Evolutionary conservation across 2,888 invertebrate species (phyloP).

Genomic region (Protonemura montana): DNA sequence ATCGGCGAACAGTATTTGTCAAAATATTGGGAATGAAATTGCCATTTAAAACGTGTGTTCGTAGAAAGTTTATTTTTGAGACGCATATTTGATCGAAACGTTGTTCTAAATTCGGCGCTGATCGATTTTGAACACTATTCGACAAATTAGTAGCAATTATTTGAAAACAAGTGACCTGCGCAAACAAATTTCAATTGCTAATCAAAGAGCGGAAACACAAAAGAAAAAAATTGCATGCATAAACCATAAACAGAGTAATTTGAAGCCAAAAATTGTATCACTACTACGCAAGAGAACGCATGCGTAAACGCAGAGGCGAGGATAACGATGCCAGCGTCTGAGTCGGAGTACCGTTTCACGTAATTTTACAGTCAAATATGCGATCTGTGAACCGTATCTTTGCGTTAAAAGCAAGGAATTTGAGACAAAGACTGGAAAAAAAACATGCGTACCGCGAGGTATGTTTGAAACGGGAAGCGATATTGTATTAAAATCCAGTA

Average conservation of each 20-base stretch:
- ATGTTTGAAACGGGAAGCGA: neutral
- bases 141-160: too few species aligned
- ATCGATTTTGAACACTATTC: too few species aligned
- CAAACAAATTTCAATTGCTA: neutral
- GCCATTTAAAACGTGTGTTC: too few species aligned
- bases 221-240: neutral
- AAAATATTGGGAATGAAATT: too few species aligned
- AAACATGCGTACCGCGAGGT: neutral
- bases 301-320: neutral
- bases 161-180: too few species aligned
- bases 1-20: too few species aligned
- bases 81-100: too few species aligned
- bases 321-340: neutral
- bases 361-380: constrained; percentile 5
- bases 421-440: neutral
- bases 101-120: too few species aligned
- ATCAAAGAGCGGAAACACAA: neutral
- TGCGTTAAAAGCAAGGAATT: neutral
- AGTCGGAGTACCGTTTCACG: neutral
- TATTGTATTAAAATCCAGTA: neutral
- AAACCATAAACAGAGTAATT: neutral
- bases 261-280: neutral
- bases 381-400: neutral
- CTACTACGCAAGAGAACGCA: neutral
- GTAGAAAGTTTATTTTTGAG: too few species aligned